Evolutionary conservation across 2,888 invertebrate species (phyloP).

Genomic region (Microctonus brassicae): DNA sequence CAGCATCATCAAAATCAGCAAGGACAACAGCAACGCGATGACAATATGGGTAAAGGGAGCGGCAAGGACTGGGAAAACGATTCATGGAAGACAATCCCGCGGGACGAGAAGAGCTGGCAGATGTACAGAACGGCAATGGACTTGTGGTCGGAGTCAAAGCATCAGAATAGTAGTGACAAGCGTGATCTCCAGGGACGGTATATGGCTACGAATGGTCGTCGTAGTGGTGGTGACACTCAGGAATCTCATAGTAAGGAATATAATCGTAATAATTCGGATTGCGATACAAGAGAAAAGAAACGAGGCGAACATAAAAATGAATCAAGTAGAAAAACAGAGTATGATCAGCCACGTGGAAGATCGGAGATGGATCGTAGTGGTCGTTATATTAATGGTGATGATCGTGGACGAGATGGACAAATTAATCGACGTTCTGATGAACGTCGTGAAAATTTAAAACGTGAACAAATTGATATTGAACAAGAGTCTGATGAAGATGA

Average conservation of each 20-base stretch:
- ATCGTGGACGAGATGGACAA: constrained; percentile 34
- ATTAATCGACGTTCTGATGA: constrained; percentile 38
- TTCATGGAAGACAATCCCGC: constrained; percentile 66
- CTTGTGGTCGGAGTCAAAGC: constrained; percentile 66
- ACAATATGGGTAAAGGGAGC: constrained; percentile 53
- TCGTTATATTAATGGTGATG: constrained; percentile 40
- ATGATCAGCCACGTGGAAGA: constrained; percentile 46
- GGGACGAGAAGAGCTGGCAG: constrained; percentile 69
- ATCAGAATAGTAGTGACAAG: constrained; percentile 52
- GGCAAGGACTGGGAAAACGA: constrained; percentile 66
- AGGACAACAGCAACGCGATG: constrained; percentile 35
- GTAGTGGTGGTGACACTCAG: constrained; percentile 42
- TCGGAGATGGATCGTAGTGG: constrained; percentile 32
- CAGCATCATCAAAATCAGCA: constrained; percentile 66
- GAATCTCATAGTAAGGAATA: constrained; percentile 43
- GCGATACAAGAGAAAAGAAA: constrained; percentile 39
- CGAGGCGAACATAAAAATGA: constrained; percentile 36
- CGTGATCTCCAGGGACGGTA: constrained; percentile 42
- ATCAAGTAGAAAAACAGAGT: constrained; percentile 52
- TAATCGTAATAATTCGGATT: constrained; percentile 31
- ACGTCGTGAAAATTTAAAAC: constrained; percentile 45
- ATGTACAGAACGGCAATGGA: constrained; percentile 68
- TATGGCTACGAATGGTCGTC: constrained; percentile 32
- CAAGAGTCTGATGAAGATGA: constrained; percentile 62
- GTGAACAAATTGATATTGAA: constrained; percentile 44